These are phyloP conservation scores for Sula dactylatra DNA, from an alignment of 2,113 vertebrate species.

Conservation along the genomic window DNA sequence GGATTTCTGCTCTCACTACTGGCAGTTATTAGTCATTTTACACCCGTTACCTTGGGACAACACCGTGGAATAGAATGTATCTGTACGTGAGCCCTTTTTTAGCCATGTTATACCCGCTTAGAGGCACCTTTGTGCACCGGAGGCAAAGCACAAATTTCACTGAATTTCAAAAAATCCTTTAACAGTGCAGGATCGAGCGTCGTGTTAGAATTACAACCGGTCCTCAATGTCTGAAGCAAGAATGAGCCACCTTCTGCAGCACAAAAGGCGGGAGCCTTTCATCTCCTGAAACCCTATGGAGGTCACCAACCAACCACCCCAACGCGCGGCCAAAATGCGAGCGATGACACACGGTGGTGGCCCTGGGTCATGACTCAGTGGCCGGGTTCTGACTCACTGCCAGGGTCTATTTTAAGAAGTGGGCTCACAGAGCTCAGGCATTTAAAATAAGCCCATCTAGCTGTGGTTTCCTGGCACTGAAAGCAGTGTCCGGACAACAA, in stretches of 20 bases:
- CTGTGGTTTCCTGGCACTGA: conserved; percentile 8
- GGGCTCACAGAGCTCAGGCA: background rate
- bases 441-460: background rate
- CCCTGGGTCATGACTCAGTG: background rate
- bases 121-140: background rate
- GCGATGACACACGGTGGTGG: background rate
- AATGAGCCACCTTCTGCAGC: background rate
- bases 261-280: background rate
- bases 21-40: conserved; percentile 23
- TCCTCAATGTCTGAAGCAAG: background rate
- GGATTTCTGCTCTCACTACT: background rate
- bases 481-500: background rate
- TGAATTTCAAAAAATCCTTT: background rate
- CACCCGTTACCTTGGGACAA: background rate
- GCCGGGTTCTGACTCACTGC: background rate
- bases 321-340: accelerated
- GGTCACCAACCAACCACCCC: background rate
- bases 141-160: background rate
- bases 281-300: background rate
- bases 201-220: background rate
- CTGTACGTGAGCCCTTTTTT: background rate
- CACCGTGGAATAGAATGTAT: background rate
- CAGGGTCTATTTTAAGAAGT: conserved; percentile 17
- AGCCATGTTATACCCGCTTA: background rate
- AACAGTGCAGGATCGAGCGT: background rate